These are phyloP conservation scores for Chesias legatella DNA, from an alignment of 2,888 invertebrate genomes.

Conservation along the genomic window DNA sequence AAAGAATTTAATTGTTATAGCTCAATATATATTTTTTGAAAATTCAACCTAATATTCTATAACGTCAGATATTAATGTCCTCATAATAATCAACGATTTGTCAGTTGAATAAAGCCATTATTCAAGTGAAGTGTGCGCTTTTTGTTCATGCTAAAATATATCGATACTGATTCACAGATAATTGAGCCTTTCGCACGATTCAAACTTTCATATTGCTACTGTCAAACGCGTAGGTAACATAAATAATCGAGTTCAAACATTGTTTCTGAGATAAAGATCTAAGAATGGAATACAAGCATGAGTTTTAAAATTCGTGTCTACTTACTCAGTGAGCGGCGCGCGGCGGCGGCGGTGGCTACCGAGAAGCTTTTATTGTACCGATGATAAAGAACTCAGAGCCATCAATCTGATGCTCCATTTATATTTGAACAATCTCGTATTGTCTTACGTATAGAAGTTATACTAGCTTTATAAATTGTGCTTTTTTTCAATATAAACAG, in stretches of 20 bases:
- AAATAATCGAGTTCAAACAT: slow-evolving; percentile 62
- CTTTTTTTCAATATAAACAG: slow-evolving; percentile 12
- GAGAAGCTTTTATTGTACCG: slow-evolving; percentile 27
- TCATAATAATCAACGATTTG: slow-evolving; percentile 15
- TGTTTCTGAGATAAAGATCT: slow-evolving; percentile 51
- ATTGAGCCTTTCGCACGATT: slow-evolving; percentile 37
- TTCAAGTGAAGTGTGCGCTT: slow-evolving; percentile 14
- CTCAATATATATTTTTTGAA: too few relatives aligned
- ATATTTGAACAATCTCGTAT: slow-evolving; percentile 19
- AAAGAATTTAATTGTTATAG: too few relatives aligned
- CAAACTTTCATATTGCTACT: slow-evolving; percentile 45
- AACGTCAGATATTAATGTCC: too few relatives aligned
- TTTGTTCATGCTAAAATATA: slow-evolving; percentile 12
- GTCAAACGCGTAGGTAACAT: slow-evolving; percentile 48
- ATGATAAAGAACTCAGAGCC: slow-evolving; percentile 22
- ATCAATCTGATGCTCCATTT: slow-evolving; percentile 31
- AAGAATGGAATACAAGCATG: slow-evolving; percentile 40
- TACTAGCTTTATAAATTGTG: slow-evolving; percentile 12
- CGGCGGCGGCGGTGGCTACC: slow-evolving; percentile 23
- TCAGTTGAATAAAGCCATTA: slow-evolving; percentile 9
- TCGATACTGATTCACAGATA: slow-evolving; percentile 34
- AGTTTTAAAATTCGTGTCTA: slow-evolving; percentile 36
- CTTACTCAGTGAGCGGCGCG: slow-evolving; percentile 36
- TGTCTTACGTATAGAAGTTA: slow-evolving; percentile 18
- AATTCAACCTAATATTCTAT: too few relatives aligned